Evolutionary conservation across 1,140 invertebrate species (phyloP).

Genomic region (Listronotus oregonensis): DNA sequence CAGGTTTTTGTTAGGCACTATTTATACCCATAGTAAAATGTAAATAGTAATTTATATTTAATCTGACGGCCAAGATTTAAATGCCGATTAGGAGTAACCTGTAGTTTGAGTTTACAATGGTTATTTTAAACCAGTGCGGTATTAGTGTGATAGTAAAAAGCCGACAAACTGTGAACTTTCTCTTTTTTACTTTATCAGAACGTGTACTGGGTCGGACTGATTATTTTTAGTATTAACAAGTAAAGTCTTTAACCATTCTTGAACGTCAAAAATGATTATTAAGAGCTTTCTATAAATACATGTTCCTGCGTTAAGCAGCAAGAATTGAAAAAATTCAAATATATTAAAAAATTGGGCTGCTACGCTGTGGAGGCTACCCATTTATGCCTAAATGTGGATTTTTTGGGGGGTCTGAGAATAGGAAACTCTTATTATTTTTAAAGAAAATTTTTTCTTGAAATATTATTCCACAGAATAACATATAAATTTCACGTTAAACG

Average conservation of each 20-base stretch:
- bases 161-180: conserved; percentile 6
- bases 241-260: conserved; percentile 16
- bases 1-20: conserved; percentile 32
- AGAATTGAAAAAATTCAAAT: conserved; percentile 7
- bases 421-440: conserved; percentile 9
- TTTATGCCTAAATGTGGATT: conserved; percentile 21
- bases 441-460: conserved; percentile 3
- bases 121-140: neutral
- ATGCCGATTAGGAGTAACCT: conserved; percentile 1
- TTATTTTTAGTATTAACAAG: conserved; percentile 19
- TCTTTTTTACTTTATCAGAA: conserved; percentile 8
- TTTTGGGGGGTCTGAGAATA: conserved; percentile 34
- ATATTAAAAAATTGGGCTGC: conserved; percentile 18
- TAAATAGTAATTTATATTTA: conserved; percentile 6
- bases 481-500: neutral
- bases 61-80: neutral
- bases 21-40: conserved; percentile 26
- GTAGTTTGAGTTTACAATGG: conserved; percentile 6
- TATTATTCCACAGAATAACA: too few species aligned
- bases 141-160: conserved; percentile 5
- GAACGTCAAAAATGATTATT: conserved; percentile 19
- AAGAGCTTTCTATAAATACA: conserved; percentile 17
- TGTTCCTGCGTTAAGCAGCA: conserved; percentile 4
- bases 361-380: conserved; percentile 34
- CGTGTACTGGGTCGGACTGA: conserved; percentile 16